Base-by-base conservation (phyloP, 2,888 invertebrate species). In the Sinelater perroti region DNA sequence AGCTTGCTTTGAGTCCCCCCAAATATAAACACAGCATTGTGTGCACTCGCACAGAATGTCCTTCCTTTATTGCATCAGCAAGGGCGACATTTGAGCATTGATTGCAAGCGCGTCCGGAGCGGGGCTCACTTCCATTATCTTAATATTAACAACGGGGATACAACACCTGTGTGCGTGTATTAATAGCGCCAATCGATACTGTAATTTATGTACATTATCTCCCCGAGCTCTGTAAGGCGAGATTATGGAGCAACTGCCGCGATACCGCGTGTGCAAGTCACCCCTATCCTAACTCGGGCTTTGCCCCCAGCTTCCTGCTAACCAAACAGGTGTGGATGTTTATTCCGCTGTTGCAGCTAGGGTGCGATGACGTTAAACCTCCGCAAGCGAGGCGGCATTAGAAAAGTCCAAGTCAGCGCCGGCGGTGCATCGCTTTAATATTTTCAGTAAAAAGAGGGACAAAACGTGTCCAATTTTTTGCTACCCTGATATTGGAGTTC, bases 101-200 rank as follows among this genome's bases (percentile, higher is more conserved):
- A 35, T 35, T 35, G 17, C n/a, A 28, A 28, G 14, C 10, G 21
- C 21, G 11, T 20, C 11, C 11, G 21, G 11, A 38, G 3, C 24
- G 8, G 21, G 6, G 13, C 13, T 14, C 24, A 40, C 8, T 24
- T 24, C 40, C 24, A 40, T 40, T 40, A 40, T 40, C 40, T 40
- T 24, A 40, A 40, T 40, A 24, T 38, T 40, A 24, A 40, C 40
- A 40, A 24, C 24, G 24, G 8, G 21, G 13, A 4, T 24, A 18
- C 4, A 21, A 40, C 40, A 40, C 24, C 40, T 40, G 24, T 40
- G 14, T 24, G n/a, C 10, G 24, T 40, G 24, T 40, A 40, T 40
- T 40, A 40, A 40, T 40, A 40, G 40, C 24, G 24, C 24, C 21
- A 40, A 40, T 40, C 40, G 24, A 40, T 40, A 40, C 4, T 20